Evolutionary conservation across 2,797 vertebrate species (phyloP), one percentile per base, ranked within the genome.

Genomic region (Distichodus sexfasciatus): DNA sequence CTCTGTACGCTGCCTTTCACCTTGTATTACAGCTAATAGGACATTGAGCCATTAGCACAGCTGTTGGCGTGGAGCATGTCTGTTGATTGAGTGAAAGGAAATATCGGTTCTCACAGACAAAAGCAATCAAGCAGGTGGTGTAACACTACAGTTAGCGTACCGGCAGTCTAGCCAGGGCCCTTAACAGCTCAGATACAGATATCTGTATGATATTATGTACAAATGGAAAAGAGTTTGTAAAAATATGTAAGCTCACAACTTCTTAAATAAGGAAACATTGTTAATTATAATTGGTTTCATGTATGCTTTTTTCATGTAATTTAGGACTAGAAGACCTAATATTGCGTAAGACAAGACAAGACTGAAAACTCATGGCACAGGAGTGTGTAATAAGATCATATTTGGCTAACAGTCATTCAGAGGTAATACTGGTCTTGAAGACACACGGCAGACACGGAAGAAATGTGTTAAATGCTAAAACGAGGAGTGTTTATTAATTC

Each of bases 131-230:
- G 24, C 44, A 59, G 43, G 54, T 35, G 31, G 28, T 35, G 54
- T 41, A 50, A 41, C 21, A 14, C 64, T 50, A 51, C 38, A 66
- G 51, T 59, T 38, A 36, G 9, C n/a, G 43, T 47, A 74, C 12
- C 66, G 60, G 65, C 46, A 66, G 65, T 69, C 48, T 54, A 66
- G 76, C 72, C 73, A 71, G 75, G 70, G 77, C 83, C 70, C 82
- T 82, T 50, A 76, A 83, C 76, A 57, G 38, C 65, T 84, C 70
- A 47, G 17, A 50, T 44, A 57, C 26, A 51, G 17, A 58, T 33
- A 57, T 63, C 58, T 70, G 73, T 58, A 47, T 41, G 24, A 24
- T 47, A 57, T 66, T 50, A 28, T 74, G 63, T 14, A 41, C 63
- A 53, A 66, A 63, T 51, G 31, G 44, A 26, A 15, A 31, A 44